phyloP scores from a whole-genome alignment of 2,113 vertebrate genomes.

The Jacana jacana region DNA sequence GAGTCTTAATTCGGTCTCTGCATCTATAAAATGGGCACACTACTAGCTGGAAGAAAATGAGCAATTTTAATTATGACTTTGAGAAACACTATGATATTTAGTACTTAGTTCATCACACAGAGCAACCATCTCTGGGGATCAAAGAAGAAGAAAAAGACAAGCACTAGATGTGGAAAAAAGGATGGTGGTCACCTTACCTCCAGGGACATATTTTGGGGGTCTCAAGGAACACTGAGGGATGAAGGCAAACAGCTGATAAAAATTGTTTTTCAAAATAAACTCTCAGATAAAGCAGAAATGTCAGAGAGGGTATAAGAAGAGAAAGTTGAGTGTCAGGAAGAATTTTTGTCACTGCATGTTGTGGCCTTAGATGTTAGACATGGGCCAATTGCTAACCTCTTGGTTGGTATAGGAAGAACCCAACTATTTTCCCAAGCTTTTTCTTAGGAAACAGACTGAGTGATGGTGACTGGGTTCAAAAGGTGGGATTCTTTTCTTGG shows the following conservation, averaged over 20 bases:
- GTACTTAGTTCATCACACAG: not conserved
- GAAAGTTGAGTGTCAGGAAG: slow-evolving; percentile 33
- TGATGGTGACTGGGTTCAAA: slow-evolving; percentile 37
- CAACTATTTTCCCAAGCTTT: slow-evolving; percentile 55
- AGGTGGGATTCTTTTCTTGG: slow-evolving; percentile 51
- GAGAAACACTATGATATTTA: not conserved
- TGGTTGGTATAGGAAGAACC: not conserved
- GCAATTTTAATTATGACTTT: not conserved
- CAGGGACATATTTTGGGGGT: not conserved
- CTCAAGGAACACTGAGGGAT: not conserved
- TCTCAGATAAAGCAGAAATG: slow-evolving; percentile 26
- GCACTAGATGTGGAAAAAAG: not conserved
- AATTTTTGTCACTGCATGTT: slow-evolving; percentile 39
- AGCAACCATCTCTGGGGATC: not conserved
- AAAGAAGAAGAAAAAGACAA: not conserved
- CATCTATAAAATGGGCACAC: not conserved
- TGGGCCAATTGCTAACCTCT: slow-evolving; percentile 15
- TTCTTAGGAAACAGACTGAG: slow-evolving; percentile 1
- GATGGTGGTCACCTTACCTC: not conserved
- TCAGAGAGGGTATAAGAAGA: slow-evolving; percentile 2
- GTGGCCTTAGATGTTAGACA: not conserved
- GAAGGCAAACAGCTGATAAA: slow-evolving; percentile 20
- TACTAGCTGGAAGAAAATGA: not conserved
- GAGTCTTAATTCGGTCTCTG: not conserved
- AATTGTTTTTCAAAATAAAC: slow-evolving; percentile 34